These are phyloP conservation scores for Pollenia labialis DNA, from an alignment of 2,888 invertebrate genomes.

Conservation along the genomic window DNA sequence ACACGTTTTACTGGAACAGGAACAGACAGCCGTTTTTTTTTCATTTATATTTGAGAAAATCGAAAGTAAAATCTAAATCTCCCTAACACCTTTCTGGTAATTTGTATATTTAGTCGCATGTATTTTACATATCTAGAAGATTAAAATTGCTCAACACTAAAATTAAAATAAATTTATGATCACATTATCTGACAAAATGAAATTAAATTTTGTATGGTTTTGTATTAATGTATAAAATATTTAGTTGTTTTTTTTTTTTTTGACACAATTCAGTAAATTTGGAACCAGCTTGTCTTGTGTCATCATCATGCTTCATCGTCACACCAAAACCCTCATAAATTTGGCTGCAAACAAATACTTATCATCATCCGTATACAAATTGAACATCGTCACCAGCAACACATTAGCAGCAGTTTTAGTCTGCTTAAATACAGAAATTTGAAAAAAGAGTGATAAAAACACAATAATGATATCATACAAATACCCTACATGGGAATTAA, in stretches of 20 bases:
- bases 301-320: constrained; percentile 36
- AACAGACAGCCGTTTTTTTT: too few relatives aligned
- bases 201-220: not conserved
- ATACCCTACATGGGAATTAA: not conserved
- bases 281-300: constrained; percentile 55
- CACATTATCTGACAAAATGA: too few relatives aligned
- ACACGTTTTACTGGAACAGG: too few relatives aligned
- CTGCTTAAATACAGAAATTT: not conserved
- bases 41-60: too few relatives aligned
- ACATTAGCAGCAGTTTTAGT: constrained; percentile 3
- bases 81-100: too few relatives aligned
- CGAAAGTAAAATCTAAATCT: too few relatives aligned
- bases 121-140: too few relatives aligned
- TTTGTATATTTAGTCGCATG: too few relatives aligned
- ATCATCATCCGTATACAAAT: not conserved
- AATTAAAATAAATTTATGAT: too few relatives aligned
- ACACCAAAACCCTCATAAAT: constrained; percentile 4
- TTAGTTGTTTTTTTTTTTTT: not conserved
- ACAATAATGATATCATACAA: constrained; percentile 52
- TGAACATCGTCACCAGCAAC: constrained; percentile 25
- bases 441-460: not conserved
- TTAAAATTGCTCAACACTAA: too few relatives aligned
- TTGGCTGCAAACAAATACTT: not conserved
- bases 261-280: constrained; percentile 24
- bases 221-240: not conserved